A percentile compares a stretch with the other conserved stretches of the same genome.
phyloP scores from a whole-genome alignment of 1,140 invertebrate genomes.

The Drosophila yakuba region DNA sequence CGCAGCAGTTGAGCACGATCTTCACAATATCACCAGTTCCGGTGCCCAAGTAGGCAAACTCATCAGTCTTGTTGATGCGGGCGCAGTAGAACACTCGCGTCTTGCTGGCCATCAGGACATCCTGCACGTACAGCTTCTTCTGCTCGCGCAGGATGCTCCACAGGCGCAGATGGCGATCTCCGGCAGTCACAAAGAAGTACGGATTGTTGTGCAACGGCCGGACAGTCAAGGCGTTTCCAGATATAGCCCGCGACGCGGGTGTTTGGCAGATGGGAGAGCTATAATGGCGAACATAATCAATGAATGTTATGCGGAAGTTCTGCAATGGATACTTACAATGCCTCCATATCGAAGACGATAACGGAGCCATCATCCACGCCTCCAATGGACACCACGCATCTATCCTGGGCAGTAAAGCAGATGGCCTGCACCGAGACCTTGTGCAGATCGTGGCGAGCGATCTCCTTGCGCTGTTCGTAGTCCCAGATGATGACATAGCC shows the following conservation, averaged over 20 bases:
- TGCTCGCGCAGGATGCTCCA: slow-evolving; percentile 91
- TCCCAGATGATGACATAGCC: slow-evolving; percentile 95
- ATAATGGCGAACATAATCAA: background rate
- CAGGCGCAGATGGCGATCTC: slow-evolving; percentile 88
- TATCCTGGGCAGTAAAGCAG: slow-evolving; percentile 92
- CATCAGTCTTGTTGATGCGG: slow-evolving; percentile 88
- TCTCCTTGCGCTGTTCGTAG: slow-evolving; percentile 87
- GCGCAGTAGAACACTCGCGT: slow-evolving; percentile 88
- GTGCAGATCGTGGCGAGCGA: slow-evolving; percentile 91
- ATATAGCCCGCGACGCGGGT: slow-evolving; percentile 88
- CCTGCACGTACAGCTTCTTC: slow-evolving; percentile 89
- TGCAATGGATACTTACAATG: slow-evolving; percentile 70
- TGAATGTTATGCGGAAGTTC: background rate
- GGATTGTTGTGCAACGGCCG: slow-evolving; percentile 86
- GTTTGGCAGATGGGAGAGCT: slow-evolving; percentile 88
- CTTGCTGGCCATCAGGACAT: slow-evolving; percentile 90
- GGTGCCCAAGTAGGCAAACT: slow-evolving; percentile 93
- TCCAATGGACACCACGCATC: slow-evolving; percentile 93
- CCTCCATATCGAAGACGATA: slow-evolving; percentile 90
- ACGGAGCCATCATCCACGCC: slow-evolving; percentile 94
- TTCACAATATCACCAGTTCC: slow-evolving; percentile 89
- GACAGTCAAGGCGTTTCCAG: slow-evolving; percentile 88
- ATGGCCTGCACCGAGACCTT: slow-evolving; percentile 93
- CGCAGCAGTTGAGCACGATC: slow-evolving; percentile 88
- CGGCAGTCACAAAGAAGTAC: slow-evolving; percentile 89